Base-by-base conservation (phyloP, 2,113 vertebrate species). In the Piaya cayana region DNA sequence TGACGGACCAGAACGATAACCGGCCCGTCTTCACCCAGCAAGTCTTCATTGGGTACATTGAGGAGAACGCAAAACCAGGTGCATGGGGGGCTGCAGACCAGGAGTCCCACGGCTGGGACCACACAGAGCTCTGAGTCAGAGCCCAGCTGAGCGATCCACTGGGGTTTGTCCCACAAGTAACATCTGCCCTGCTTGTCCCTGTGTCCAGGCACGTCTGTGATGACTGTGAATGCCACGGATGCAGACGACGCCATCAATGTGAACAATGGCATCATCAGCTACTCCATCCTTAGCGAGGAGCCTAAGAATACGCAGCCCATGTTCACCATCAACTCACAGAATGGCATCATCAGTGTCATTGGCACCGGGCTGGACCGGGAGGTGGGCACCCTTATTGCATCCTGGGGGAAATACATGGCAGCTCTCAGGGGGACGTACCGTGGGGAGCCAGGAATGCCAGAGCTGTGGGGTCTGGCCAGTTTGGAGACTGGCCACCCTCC, bases 361-460 rank as follows among this genome's bases (percentile, higher is more conserved):
- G 85, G 79, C 7, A 37, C 63, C 0, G 98, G 98, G 7, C 97
- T 99, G 30, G 98, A 99, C 92, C 95, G 98, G 96, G 99, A 99
- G 98, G 99, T 99, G 47, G 92, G 96, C 5, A 6, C 18, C 21
- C 39, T 32, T 2, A 0, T 10, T 2, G 2, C 0, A 0, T 29
- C n/a, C 26, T 2, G 2, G 7, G 58, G 27, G 6, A n/a, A 25
- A 16, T 4, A 7, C 6, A 8, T 0, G 0, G 49, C 56, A 42
- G 11, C 29, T 75, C 47, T 1, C 4, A 5, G 37, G 6, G 34
- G 32, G 43, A 59, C 7, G 11, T 20, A 36, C 76, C 6, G 2
- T 0, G 2, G 25, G 43, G n/a, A 74, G 14, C 26, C 3, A 2
- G 62, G 42, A 37, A 27, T 42, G 49, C 7, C 2, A 0, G 58